A percentile compares a stretch with the other conserved stretches of the same genome.
Evolutionary conservation across 2,888 invertebrate species (phyloP).

Genomic region (Blomia tropicalis): DNA sequence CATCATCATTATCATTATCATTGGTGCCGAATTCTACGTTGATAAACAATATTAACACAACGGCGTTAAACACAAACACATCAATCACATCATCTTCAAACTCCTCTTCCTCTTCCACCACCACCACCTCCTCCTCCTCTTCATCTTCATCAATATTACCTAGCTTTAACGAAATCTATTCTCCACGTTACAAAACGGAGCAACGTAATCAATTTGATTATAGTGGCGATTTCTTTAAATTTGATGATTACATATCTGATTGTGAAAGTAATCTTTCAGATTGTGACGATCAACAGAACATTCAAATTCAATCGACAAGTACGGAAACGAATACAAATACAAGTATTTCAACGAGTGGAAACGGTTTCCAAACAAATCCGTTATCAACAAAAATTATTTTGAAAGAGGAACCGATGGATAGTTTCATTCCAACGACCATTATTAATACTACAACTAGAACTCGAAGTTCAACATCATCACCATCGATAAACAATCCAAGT

Average conservation of each 20-base stretch:
- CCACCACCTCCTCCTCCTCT: conserved; percentile 25
- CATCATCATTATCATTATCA: conserved; percentile 30
- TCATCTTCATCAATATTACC: conserved; percentile 27
- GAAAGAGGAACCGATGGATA: conserved; percentile 13
- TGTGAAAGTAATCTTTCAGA: conserved; percentile 19
- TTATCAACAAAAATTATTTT: background rate
- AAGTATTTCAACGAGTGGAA: background rate
- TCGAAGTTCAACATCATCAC: background rate
- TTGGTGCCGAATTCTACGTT: conserved; percentile 29
- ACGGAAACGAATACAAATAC: background rate
- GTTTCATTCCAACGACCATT: conserved; percentile 1
- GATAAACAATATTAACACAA: background rate
- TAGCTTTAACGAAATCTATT: conserved; percentile 32
- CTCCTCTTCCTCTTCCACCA: conserved; percentile 22
- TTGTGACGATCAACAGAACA: background rate
- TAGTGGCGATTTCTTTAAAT: conserved; percentile 29
- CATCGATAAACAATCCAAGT: no score
- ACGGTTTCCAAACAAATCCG: background rate
- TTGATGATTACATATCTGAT: conserved; percentile 29
- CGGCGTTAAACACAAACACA: background rate
- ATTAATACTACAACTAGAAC: no score
- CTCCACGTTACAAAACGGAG: conserved; percentile 37
- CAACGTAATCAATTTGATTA: conserved; percentile 34
- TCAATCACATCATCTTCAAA: background rate
- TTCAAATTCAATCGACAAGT: background rate